These are phyloP conservation scores for Flexamia atlantica DNA, from an alignment of 2,888 invertebrate species.

Conservation along the genomic window DNA sequence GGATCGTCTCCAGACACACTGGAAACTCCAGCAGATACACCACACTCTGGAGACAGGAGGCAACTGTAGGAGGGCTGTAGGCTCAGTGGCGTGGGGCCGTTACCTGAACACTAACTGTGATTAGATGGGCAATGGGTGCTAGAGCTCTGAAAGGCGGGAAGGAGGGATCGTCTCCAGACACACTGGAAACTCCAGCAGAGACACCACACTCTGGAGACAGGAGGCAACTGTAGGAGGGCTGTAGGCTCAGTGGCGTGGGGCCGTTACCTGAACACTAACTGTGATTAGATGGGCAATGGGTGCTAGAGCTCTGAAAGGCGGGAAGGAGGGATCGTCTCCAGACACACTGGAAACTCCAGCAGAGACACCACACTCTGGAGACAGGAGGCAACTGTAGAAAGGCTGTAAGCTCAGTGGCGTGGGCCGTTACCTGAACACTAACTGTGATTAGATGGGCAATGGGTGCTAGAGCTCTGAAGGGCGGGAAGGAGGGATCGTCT, in stretches of 20 bases:
- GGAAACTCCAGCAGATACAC: conserved; percentile 77
- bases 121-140: too few species aligned
- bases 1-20: conserved; percentile 75
- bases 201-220: conserved; percentile 75
- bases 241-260: conserved; percentile 72
- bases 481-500: conserved; percentile 75
- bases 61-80: conserved; percentile 76
- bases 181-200: conserved; percentile 76
- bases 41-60: conserved; percentile 75
- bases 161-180: conserved; percentile 75
- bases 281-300: neutral
- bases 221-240: conserved; percentile 76
- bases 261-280: conserved; percentile 60
- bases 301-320: conserved; percentile 69
- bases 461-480: conserved; percentile 76
- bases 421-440: conserved; percentile 63
- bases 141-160: conserved; percentile 76
- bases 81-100: conserved; percentile 70
- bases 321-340: conserved; percentile 72
- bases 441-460: conserved; percentile 65
- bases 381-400: conserved; percentile 74
- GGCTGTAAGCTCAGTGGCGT: conserved; percentile 74
- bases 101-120: conserved; percentile 59
- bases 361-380: conserved; percentile 73
- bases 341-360: conserved; percentile 71